phyloP scores from a whole-genome alignment of 2,797 vertebrate genomes.

The Xiphophorus birchmanni region DNA sequence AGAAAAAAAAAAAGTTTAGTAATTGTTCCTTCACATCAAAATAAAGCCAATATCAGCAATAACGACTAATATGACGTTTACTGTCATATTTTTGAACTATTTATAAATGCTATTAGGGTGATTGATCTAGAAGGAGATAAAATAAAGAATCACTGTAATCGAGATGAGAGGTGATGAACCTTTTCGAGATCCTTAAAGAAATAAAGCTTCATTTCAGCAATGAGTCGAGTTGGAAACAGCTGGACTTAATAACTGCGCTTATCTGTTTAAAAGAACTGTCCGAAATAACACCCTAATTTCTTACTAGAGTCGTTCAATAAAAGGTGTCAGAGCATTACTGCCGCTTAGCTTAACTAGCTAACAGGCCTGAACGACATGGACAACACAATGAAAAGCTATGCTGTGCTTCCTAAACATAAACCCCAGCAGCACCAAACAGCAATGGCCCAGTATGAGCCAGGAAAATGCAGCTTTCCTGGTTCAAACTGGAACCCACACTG shows the following conservation, averaged over 20 bases:
- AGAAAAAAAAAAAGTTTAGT: not conserved
- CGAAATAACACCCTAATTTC: not conserved
- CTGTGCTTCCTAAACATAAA: not conserved
- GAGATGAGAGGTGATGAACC: not conserved
- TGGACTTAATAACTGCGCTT: not conserved
- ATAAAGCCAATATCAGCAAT: not conserved
- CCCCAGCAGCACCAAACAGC: not conserved
- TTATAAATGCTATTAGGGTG: not conserved
- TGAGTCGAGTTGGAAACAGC: not conserved
- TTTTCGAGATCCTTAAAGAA: not conserved
- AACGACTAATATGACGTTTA: not conserved
- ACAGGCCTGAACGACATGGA: not conserved
- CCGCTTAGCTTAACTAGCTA: not conserved
- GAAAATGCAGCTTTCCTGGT: no score
- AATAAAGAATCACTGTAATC: not conserved
- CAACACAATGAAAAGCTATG: not conserved
- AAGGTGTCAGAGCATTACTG: not conserved
- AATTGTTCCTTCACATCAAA: not conserved
- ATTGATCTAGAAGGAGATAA: not conserved
- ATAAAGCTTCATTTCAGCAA: not conserved
- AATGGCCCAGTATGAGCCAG: not conserved
- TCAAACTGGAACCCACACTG: no score
- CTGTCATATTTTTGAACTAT: not conserved
- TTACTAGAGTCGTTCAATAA: not conserved
- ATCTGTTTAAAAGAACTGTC: not conserved